Evolutionary conservation across 2,797 vertebrate species (phyloP).

Genomic region (Cuculus canorus): DNA sequence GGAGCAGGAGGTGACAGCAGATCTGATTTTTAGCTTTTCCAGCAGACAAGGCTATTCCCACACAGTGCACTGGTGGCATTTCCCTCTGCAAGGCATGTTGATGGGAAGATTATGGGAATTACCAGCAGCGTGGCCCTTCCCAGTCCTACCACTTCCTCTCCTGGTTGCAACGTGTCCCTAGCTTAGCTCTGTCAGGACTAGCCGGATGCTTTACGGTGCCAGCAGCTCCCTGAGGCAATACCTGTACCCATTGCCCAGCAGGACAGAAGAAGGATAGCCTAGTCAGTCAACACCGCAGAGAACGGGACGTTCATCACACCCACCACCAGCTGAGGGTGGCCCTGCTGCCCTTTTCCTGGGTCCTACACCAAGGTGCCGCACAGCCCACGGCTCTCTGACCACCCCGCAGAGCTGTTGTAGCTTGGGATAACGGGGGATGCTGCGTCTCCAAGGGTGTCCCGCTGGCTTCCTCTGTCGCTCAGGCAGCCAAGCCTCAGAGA

Average conservation of each 20-base stretch:
- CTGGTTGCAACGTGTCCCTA: not conserved
- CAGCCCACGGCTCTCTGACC: not conserved
- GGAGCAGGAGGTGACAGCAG: not conserved
- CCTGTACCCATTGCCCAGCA: rapidly evolving
- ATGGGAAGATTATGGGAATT: not conserved
- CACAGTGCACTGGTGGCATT: not conserved
- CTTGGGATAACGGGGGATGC: not conserved
- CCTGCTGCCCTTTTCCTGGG: not conserved
- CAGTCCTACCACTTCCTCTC: not conserved
- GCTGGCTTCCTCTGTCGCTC: rapidly evolving
- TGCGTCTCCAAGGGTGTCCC: not conserved
- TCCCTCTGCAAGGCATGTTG: not conserved
- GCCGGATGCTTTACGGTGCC: rapidly evolving
- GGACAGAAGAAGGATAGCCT: not conserved
- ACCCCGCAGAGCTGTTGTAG: rapidly evolving
- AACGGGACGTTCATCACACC: not conserved
- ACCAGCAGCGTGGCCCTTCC: not conserved
- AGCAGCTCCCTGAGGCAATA: not conserved
- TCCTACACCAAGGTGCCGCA: not conserved
- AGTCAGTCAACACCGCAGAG: not conserved
- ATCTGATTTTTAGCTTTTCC: not conserved
- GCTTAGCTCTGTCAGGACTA: not conserved
- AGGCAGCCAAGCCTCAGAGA: not conserved
- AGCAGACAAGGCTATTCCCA: not conserved
- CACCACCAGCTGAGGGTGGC: not conserved